A percentile compares a stretch with the other conserved stretches of the same genome.
phyloP scores from a whole-genome alignment of 2,113 vertebrate species.

The Thomomys bottae region DNA sequence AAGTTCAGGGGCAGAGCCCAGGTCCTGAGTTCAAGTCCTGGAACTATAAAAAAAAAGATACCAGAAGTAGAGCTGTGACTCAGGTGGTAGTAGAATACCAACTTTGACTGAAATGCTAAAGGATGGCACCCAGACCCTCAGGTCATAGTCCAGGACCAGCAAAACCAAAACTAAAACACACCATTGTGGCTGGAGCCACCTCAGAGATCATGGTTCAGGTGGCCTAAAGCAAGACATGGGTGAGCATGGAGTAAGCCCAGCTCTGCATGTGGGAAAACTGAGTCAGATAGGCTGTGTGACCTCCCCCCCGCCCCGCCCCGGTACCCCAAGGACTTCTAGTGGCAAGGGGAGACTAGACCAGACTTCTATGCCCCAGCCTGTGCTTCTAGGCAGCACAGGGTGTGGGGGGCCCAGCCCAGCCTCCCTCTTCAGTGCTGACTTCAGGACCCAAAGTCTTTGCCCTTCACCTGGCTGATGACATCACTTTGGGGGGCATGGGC shows the following conservation, averaged over 20 bases:
- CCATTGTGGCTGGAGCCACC: too few relatives aligned
- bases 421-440: fast-evolving
- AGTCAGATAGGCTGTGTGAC: neutral
- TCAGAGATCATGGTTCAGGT: fast-evolving
- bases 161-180: fast-evolving
- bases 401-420: fast-evolving
- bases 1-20: too few relatives aligned
- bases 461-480: neutral
- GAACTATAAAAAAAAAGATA: too few relatives aligned
- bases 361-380: fast-evolving
- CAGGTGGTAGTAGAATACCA: too few relatives aligned
- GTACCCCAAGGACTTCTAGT: neutral
- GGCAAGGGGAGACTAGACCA: too few relatives aligned
- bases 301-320: too few relatives aligned
- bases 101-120: too few relatives aligned
- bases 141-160: too few relatives aligned
- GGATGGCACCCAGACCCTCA: too few relatives aligned
- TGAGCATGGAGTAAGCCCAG: neutral
- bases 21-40: too few relatives aligned
- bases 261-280: neutral
- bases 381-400: too few relatives aligned
- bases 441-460: neutral
- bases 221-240: neutral
- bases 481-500: neutral
- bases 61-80: too few relatives aligned